phyloP scores from a whole-genome alignment of 2,113 vertebrate genomes.

The Mirza zaza region DNA sequence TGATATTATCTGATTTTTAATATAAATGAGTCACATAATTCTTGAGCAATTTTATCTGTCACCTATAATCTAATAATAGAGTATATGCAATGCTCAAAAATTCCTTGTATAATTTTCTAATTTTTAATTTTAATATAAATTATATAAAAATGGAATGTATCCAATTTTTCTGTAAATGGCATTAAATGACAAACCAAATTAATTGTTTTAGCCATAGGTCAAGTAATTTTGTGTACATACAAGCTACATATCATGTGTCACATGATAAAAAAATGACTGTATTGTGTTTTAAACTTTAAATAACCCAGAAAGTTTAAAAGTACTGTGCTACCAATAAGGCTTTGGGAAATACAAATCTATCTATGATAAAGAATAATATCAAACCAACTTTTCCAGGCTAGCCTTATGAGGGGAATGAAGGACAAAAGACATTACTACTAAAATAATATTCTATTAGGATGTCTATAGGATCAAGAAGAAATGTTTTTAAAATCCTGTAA shows the following conservation, averaged over 20 bases:
- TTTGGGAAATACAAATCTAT: neutral
- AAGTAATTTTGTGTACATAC: slow-evolving; percentile 10
- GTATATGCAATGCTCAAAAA: neutral
- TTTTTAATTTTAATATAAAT: slow-evolving; percentile 27
- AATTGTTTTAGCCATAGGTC: slow-evolving; percentile 1
- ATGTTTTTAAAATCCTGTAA: slow-evolving; percentile 28
- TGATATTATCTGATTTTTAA: slow-evolving; percentile 13
- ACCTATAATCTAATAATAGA: neutral
- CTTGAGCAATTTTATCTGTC: slow-evolving; percentile 1
- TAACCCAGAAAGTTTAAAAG: neutral
- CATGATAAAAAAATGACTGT: neutral
- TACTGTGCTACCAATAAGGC: neutral
- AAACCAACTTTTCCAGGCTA: neutral
- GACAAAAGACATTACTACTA: neutral
- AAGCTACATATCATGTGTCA: neutral
- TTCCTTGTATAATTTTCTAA: slow-evolving; percentile 17
- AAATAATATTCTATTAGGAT: slow-evolving; percentile 13
- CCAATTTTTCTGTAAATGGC: neutral
- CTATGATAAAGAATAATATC: slow-evolving; percentile 30
- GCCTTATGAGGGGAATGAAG: neutral
- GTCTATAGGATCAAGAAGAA: neutral
- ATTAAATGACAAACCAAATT: slow-evolving; percentile 13
- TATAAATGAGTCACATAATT: neutral
- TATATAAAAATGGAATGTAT: neutral
- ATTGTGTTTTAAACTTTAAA: neutral